Evolutionary conservation across 1,140 invertebrate genomes (phyloP).

Genomic region (Drosophila mayri): DNA sequence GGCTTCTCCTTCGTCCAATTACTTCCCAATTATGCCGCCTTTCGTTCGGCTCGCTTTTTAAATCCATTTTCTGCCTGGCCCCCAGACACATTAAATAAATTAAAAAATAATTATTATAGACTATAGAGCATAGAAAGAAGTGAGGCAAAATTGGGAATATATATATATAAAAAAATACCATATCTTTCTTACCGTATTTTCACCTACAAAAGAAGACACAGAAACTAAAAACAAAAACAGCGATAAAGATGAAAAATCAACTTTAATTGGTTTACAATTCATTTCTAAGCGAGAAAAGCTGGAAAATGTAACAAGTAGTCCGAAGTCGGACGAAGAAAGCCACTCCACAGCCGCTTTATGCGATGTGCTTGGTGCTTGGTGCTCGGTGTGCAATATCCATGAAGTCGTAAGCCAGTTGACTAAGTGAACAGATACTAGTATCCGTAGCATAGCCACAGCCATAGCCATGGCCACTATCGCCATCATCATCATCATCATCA

Average conservation of each 20-base stretch:
- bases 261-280: slow-evolving; percentile 81
- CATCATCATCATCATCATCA: slow-evolving; percentile 17
- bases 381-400: slow-evolving; percentile 70
- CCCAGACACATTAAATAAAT: slow-evolving; percentile 50
- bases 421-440: slow-evolving; percentile 63
- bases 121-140: slow-evolving; percentile 41
- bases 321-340: slow-evolving; percentile 68
- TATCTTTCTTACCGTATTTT: slow-evolving; percentile 69
- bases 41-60: slow-evolving; percentile 30
- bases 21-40: slow-evolving; percentile 36
- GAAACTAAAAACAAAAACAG: slow-evolving; percentile 6
- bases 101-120: slow-evolving; percentile 71
- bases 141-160: slow-evolving; percentile 44
- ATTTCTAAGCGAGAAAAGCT: slow-evolving; percentile 74
- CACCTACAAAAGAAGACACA: slow-evolving; percentile 67
- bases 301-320: slow-evolving; percentile 75
- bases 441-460: slow-evolving; percentile 20
- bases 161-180: too few relatives aligned
- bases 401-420: slow-evolving; percentile 64
- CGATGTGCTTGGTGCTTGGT: slow-evolving; percentile 16
- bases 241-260: slow-evolving; percentile 71
- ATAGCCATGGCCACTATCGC: slow-evolving; percentile 21
- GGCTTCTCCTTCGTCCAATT: slow-evolving; percentile 31
- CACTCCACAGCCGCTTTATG: slow-evolving; percentile 11
- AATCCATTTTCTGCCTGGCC: slow-evolving; percentile 21